Base-by-base conservation (phyloP, 92 coral and sea anemone species). In the Palythoa grandiflora region DNA sequence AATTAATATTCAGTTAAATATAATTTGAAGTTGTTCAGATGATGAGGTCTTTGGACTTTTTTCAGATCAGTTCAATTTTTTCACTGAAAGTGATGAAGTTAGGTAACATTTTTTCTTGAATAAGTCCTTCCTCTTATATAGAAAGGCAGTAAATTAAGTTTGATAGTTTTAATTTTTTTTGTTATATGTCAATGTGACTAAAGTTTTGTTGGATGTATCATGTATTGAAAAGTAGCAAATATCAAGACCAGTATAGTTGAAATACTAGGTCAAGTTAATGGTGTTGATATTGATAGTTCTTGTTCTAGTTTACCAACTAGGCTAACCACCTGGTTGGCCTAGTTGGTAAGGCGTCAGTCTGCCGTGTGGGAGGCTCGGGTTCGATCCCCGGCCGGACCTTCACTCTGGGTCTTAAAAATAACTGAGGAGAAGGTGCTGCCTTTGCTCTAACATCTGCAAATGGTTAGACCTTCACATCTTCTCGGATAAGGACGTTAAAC, bases 241-340 rank as follows among this genome's bases (percentile, higher is more conserved):
- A 55, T 55, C 63, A 55, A 55, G 63, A 55, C 63, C 17, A 16
- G 63, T 55, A 55, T 55, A 55, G 63, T 55, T 55, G 17, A 55
- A 19, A 77, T 57, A 77, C 70, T 81, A 81, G 75, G 86, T 63
- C 73, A 57, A 39, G 86, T 81, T 81, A 61, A 71, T 81, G 75
- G 20, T 81, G 70, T 81, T 61, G 40, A 71, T 81, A 81, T 81
- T 63, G 35, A 63, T 63, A 81, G 86, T 61, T 37, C 48, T 54
- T 48, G 63, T 55, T 54, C 63, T n/a, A n/a, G n/a, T n/a, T n/a
- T n/a, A n/a, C n/a, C n/a, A n/a, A n/a, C n/a, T n/a, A n/a, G n/a
- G n/a, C n/a, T n/a, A n/a, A n/a, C n/a, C n/a, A n/a, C n/a, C n/a
- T n/a, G n/a, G n/a, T n/a, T n/a, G n/a, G n/a, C n/a, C n/a, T n/a